Percentiles rank a stretch among this genome's conserved stretches.
Conservation (phyloP, 2,113 vertebrate species). For the Mormyrus lacerda region DNA sequence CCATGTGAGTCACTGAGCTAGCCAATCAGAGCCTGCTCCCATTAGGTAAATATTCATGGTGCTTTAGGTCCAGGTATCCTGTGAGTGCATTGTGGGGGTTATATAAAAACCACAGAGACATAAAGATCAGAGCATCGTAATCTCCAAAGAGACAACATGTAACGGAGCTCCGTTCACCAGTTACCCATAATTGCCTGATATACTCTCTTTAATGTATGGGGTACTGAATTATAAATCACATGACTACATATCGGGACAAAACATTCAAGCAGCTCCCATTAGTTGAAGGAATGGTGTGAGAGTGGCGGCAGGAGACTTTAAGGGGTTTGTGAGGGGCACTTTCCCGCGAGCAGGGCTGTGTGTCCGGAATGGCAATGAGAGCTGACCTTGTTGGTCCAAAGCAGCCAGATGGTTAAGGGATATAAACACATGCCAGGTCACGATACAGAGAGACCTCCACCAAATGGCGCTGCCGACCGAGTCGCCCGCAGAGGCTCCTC, state of each 20-base stretch:
- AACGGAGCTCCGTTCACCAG: background rate
- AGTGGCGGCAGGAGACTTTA: background rate
- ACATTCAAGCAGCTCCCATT: background rate
- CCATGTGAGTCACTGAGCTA: background rate
- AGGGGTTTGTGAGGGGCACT: constrained; percentile 9
- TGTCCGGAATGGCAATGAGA: constrained; percentile 25
- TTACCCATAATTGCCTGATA: background rate
- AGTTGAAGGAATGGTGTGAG: background rate
- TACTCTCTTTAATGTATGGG: background rate
- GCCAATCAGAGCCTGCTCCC: background rate
- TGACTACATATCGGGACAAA: background rate
- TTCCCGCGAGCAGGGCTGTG: background rate
- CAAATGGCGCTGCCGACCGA: constrained; percentile 35
- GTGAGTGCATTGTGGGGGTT: background rate
- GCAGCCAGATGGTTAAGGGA: constrained; percentile 52
- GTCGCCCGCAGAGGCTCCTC: constrained; percentile 23
- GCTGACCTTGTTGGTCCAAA: constrained; percentile 44
- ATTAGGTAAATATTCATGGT: background rate
- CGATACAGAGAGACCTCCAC: constrained; percentile 34
- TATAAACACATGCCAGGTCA: constrained; percentile 48
- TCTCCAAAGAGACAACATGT: background rate
- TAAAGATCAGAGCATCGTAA: background rate
- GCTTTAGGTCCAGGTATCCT: background rate
- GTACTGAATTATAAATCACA: background rate
- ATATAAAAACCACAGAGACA: background rate